Percentiles rank a stretch among this genome's conserved stretches.
phyloP scores from a whole-genome alignment of 2,888 invertebrate genomes.

The Cephalotes varians region DNA sequence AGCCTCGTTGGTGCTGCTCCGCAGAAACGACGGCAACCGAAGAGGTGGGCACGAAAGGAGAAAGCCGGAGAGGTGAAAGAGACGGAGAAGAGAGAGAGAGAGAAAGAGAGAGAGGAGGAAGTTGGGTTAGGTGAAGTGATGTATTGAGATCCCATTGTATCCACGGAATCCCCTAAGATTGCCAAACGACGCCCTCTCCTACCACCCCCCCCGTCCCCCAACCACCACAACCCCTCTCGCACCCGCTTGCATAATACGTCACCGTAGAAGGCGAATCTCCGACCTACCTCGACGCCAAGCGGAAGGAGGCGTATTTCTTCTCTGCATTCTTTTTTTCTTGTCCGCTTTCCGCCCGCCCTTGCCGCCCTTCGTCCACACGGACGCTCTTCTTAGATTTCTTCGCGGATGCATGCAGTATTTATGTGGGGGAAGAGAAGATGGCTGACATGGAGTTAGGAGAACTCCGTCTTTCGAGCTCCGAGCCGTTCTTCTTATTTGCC shows the following conservation, averaged over 20 bases:
- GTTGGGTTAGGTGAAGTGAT: slow-evolving; percentile 84
- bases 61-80: slow-evolving; percentile 58
- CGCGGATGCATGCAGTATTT: slow-evolving; percentile 65
- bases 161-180: slow-evolving; percentile 85
- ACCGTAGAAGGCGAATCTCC: slow-evolving; percentile 75
- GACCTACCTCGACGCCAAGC: slow-evolving; percentile 65
- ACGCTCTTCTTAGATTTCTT: slow-evolving; percentile 57
- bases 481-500: slow-evolving; percentile 1
- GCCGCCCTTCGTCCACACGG: slow-evolving; percentile 3
- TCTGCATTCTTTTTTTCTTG: slow-evolving; percentile 56
- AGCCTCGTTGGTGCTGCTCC: slow-evolving; percentile 71
- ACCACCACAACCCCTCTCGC: slow-evolving; percentile 51
- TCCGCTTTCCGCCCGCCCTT: slow-evolving; percentile 4
- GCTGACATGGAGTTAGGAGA: slow-evolving; percentile 25
- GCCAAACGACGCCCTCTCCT: slow-evolving; percentile 84
- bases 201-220: slow-evolving; percentile 65
- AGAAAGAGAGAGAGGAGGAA: slow-evolving; percentile 57
- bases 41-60: slow-evolving; percentile 46
- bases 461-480: not conserved
- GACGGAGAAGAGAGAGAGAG: slow-evolving; percentile 52
- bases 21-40: slow-evolving; percentile 52
- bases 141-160: slow-evolving; percentile 86
- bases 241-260: slow-evolving; percentile 82
- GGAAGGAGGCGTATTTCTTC: slow-evolving; percentile 65
- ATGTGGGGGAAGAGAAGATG: slow-evolving; percentile 38